Percentiles rank a stretch among this genome's conserved stretches.
phyloP scores from a whole-genome alignment of 2,797 vertebrate genomes.

The Ispidina picta region DNA sequence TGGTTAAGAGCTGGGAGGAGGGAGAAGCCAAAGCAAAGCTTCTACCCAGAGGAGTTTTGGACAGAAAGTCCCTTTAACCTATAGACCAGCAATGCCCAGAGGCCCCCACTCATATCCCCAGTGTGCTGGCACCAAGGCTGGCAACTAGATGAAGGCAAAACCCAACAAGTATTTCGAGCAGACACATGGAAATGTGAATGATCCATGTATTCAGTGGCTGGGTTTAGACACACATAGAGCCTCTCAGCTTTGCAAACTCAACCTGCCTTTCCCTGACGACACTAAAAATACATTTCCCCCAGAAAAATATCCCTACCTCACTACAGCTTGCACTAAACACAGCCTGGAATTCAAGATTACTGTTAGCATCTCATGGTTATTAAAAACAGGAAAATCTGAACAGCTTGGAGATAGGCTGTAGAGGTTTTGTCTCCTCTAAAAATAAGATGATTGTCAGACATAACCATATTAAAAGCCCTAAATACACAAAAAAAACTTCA shows the following conservation, averaged over 20 bases:
- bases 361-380: constrained; percentile 24
- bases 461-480: constrained; percentile 15
- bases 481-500: neutral
- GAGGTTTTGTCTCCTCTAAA: constrained; percentile 35
- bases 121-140: neutral
- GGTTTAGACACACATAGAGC: neutral
- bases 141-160: neutral
- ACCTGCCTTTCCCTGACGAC: neutral
- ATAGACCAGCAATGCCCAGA: neutral
- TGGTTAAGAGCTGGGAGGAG: neutral
- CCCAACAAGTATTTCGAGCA: neutral
- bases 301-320: neutral
- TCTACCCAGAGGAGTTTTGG: neutral
- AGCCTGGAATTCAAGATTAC: constrained; percentile 36
- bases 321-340: neutral
- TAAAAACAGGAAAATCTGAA: constrained; percentile 12
- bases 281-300: neutral
- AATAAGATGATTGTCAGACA: constrained; percentile 50
- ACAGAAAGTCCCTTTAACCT: neutral
- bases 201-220: neutral
- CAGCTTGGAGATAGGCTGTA: constrained; percentile 22
- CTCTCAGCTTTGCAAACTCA: neutral
- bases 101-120: neutral
- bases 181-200: neutral
- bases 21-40: neutral